Percentiles rank a stretch among this genome's conserved stretches.
Evolutionary conservation across 2,888 invertebrate genomes (phyloP).

Genomic region (Dasypolia templi): DNA sequence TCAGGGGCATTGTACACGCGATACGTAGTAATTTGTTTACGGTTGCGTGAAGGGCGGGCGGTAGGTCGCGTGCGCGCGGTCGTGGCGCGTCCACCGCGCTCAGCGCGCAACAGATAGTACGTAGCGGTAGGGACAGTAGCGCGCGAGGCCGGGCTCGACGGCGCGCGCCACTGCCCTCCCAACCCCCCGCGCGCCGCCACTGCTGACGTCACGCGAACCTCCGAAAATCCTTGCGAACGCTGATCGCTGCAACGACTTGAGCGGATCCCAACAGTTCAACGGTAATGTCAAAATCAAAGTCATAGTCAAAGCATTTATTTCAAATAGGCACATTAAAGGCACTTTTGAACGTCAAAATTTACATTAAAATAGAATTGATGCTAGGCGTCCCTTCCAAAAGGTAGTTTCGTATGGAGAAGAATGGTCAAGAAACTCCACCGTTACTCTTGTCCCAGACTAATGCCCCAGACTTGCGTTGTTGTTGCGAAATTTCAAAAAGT

Average conservation of each 20-base stretch:
- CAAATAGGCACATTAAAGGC: no score
- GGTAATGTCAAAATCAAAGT: no score
- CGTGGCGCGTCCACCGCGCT: conserved; percentile 83
- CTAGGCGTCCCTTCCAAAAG: no score
- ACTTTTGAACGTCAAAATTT: no score
- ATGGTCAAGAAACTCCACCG: no score
- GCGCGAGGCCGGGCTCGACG: conserved; percentile 70
- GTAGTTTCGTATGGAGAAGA: no score
- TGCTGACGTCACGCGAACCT: conserved; percentile 88
- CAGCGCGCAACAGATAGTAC: conserved; percentile 87
- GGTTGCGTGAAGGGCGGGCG: conserved; percentile 78
- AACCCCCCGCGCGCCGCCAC: conserved; percentile 64
- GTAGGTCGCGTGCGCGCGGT: conserved; percentile 70
- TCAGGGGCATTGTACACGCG: conserved; percentile 67
- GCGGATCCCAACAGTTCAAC: conserved; percentile 68
- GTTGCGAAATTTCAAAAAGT: conserved; percentile 12
- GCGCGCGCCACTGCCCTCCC: conserved; percentile 79
- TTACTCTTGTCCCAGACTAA: no score
- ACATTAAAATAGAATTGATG: no score
- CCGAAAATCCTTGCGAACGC: conserved; percentile 81
- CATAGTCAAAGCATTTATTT: no score
- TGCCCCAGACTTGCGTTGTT: conserved; percentile 59
- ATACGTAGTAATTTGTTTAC: conserved; percentile 84
- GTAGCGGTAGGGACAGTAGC: conserved; percentile 76
- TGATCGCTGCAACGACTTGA: conserved; percentile 80